Conservation (phyloP, 2,797 vertebrate species). For the Salarias fasciatus region DNA sequence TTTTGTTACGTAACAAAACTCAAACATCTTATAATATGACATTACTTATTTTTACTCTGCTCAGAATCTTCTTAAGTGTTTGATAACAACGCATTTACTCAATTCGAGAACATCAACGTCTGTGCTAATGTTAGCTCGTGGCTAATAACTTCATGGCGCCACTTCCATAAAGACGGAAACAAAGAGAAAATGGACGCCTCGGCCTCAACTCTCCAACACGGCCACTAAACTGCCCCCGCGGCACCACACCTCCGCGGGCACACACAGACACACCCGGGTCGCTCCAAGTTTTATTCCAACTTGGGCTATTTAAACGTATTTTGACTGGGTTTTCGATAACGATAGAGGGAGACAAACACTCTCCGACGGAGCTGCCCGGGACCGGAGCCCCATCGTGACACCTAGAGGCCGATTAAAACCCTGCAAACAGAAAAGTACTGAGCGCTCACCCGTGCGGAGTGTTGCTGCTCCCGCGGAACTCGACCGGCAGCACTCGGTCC, state of each 20-base stretch:
- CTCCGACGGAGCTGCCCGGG: conserved; percentile 89
- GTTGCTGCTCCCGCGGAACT: conserved; percentile 73
- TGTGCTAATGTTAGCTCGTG: conserved; percentile 37
- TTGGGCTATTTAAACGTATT: conserved; percentile 81
- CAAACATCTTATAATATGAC: too few species aligned
- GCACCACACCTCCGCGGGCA: conserved; percentile 33
- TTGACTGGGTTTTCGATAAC: conserved; percentile 86
- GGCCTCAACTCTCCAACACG: conserved; percentile 70
- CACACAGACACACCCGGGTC: conserved; percentile 24
- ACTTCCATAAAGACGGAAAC: conserved; percentile 81
- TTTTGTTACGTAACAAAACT: too few species aligned
- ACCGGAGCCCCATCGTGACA: conserved; percentile 99
- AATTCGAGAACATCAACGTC: not conserved
- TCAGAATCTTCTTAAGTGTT: too few species aligned
- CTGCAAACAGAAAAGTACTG: conserved; percentile 91
- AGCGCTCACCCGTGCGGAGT: conserved; percentile 78
- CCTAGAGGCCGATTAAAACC: conserved; percentile 99
- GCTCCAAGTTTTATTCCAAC: conserved; percentile 68
- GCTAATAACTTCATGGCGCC: conserved; percentile 54
- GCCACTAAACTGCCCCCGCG: conserved; percentile 63
- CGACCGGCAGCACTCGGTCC: conserved; percentile 65
- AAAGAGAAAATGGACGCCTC: conserved; percentile 83
- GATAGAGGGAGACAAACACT: conserved; percentile 99
- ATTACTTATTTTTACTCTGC: too few species aligned
- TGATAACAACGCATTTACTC: not conserved